Evolutionary conservation across 2,113 vertebrate species (phyloP), one percentile per base, ranked within the genome.

Genomic region (Sminthopsis crassicaudata): DNA sequence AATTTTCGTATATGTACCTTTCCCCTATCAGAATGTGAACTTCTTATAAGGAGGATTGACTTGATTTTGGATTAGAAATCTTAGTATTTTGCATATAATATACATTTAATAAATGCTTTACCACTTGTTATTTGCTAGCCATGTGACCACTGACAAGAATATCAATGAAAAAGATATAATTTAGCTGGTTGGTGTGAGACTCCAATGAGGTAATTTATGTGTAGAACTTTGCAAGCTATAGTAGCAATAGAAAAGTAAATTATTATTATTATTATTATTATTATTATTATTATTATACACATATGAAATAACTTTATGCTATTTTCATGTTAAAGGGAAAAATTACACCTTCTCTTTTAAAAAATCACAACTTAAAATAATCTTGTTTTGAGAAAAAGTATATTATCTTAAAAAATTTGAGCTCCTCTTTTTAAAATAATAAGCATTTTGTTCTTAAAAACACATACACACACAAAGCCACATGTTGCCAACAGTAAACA

Each of bases 401-500:
- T 89, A 46, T 25, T 94, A 0, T 92, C 92, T 8, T 92, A 94
- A 51, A 67, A 95, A n/a, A 60, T 92, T 55, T 93, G 23, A 94
- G 52, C 46, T 52, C 89, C 89, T 92, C 50, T 52, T 76, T 76
- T 51, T 55, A 27, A 90, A 95, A 95, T 89, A 91, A 92, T 36
- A 95, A 95, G 46, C 8, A 84, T 91, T 91, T 84, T 42, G 7
- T 22, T 93, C 48, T 89, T 95, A 84, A 89, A 93, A 91, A 55
- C 54, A 60, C 55, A 57, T 7, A 14, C 2, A 36, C 90, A 84
- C 91, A 94, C 24, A 89, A 36, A 96, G 89, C 93, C 92, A 93
- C 42, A 94, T 48, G 95, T 96, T 96, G 93, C 93, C 96, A 96
- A 95, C 94, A 96, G 96, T 96, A 95, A 96, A 97, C 91, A 97